phyloP scores from a whole-genome alignment of 2,888 invertebrate species.

The Oligia strigilis region DNA sequence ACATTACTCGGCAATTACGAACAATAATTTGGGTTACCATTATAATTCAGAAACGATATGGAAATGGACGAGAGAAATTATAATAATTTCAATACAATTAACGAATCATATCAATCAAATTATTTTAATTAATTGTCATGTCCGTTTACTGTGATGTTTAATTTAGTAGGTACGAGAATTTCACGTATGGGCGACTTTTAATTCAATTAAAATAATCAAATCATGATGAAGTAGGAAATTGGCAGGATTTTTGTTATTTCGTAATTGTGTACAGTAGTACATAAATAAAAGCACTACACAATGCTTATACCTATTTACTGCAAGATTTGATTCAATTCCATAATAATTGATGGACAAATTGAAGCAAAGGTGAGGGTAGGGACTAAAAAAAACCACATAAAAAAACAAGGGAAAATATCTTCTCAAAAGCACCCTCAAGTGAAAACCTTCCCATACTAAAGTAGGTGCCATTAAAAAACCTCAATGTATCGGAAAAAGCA shows the following conservation, averaged over 20 bases:
- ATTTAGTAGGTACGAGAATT: constrained; percentile 1
- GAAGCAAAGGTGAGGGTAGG: not conserved
- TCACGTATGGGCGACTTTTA: not conserved
- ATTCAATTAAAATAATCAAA: constrained; percentile 5
- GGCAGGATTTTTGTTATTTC: not conserved
- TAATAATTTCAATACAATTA: constrained; percentile 44
- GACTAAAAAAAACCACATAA: not conserved
- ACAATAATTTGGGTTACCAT: constrained; percentile 33
- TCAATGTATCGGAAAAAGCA: constrained; percentile 67
- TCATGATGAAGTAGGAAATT: constrained; percentile 8
- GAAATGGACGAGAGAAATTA: constrained; percentile 52
- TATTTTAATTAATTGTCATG: constrained; percentile 34
- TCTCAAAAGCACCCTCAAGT: not conserved
- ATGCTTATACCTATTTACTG: not conserved
- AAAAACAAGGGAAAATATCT: not conserved
- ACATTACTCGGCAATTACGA: constrained; percentile 33
- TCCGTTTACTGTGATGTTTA: constrained; percentile 7
- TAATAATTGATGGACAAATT: not conserved
- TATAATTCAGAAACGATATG: constrained; percentile 47
- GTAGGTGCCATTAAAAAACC: constrained; percentile 49
- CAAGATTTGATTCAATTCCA: not conserved
- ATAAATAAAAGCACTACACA: not conserved
- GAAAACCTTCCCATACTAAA: not conserved
- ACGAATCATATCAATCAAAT: constrained; percentile 46
- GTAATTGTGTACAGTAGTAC: not conserved